phyloP scores from a whole-genome alignment of 1,140 invertebrate genomes.

The Leptinotarsa lineolata region DNA sequence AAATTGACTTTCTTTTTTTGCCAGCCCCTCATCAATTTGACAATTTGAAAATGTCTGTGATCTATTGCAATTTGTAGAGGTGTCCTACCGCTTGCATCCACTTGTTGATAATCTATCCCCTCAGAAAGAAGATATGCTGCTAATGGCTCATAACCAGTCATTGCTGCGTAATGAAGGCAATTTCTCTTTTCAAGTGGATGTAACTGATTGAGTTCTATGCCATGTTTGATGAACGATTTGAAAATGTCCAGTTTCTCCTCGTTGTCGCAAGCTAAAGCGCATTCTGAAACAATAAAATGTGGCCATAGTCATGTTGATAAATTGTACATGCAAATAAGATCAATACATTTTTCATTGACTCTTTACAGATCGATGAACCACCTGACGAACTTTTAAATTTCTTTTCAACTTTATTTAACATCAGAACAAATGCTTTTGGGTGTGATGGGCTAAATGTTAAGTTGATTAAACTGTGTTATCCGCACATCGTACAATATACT shows the following conservation, averaged over 20 bases:
- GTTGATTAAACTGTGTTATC: too few species aligned
- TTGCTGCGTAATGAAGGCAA: slow-evolving; percentile 17
- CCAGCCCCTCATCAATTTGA: background rate
- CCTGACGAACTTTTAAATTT: too few species aligned
- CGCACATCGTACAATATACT: too few species aligned
- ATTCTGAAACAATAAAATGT: slow-evolving; percentile 5
- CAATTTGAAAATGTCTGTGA: background rate
- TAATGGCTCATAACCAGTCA: background rate
- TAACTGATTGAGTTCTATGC: background rate
- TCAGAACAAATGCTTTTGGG: too few species aligned
- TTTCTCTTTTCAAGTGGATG: slow-evolving; percentile 10
- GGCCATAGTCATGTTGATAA: too few species aligned
- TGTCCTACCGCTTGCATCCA: background rate
- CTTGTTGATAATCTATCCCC: background rate
- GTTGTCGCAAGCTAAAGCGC: background rate
- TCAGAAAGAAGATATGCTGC: background rate
- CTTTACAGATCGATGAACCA: too few species aligned
- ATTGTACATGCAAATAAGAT: too few species aligned
- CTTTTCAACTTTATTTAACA: too few species aligned
- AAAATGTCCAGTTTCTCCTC: background rate
- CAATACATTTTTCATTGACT: too few species aligned
- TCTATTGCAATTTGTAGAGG: background rate
- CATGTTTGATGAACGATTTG: background rate
- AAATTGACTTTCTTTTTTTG: background rate
- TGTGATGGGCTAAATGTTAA: too few species aligned